phyloP scores from a whole-genome alignment of 2,888 invertebrate species.

The Stenodema calcarata region DNA sequence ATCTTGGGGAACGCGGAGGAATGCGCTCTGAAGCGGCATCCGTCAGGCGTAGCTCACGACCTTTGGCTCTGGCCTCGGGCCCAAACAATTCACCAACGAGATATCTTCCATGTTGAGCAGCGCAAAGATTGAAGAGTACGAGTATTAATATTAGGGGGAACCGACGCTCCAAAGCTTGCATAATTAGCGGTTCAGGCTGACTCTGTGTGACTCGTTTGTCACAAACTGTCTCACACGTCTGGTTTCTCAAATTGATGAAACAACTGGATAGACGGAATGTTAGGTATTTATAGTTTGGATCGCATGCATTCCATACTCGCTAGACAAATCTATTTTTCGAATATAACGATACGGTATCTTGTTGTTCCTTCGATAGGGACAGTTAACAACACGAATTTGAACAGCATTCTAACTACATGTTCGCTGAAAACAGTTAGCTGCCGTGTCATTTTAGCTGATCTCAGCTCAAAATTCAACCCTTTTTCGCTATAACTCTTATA shows the following conservation, averaged over 20 bases:
- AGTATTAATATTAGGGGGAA: neutral
- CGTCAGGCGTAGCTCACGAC: neutral
- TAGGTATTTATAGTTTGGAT: neutral
- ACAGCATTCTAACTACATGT: too few species aligned
- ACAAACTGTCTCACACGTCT: neutral
- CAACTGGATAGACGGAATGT: neutral
- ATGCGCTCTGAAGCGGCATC: neutral
- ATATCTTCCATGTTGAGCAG: neutral
- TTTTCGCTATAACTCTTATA: too few species aligned
- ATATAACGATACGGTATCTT: too few species aligned
- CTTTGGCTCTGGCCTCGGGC: neutral
- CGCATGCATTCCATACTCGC: neutral
- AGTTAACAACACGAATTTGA: too few species aligned
- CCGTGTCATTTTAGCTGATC: too few species aligned
- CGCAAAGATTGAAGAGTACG: constrained; percentile 8
- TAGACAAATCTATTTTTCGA: neutral
- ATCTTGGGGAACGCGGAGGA: neutral
- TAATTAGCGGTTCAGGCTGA: neutral
- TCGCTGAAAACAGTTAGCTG: too few species aligned
- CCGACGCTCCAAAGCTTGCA: neutral
- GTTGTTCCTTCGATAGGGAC: too few species aligned
- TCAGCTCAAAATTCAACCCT: too few species aligned
- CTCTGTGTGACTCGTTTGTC: neutral
- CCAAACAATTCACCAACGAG: neutral
- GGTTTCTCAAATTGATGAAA: neutral